Evolutionary conservation across 2,113 vertebrate species (phyloP), one percentile per base, ranked within the genome.

Genomic region (Hippolais icterina): DNA sequence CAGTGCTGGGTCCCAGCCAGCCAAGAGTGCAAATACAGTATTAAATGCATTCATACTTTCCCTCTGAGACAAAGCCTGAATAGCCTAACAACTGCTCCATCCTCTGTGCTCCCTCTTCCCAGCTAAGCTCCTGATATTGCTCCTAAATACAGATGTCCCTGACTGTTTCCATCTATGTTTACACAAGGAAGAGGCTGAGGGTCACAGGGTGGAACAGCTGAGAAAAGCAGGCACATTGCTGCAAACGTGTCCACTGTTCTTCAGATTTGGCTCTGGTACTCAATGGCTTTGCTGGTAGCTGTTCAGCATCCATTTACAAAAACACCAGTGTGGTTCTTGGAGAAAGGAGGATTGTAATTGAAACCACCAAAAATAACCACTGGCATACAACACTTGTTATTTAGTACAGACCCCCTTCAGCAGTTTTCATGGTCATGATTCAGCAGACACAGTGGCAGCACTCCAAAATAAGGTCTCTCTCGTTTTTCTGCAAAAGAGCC

Each of bases 301-400:
- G 86, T 59, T 94, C 50, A 53, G 95, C 90, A 95, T 96, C 85
- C 91, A 83, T 87, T 97, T 97, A 96, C 52, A 71, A 70, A 95
- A 95, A 96, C 66, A 89, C 63, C 69, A 77, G 33, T 59, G 96
- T 0, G 89, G 97, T 94, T 90, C 65, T 89, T 44, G 9, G 90
- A 84, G 94, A 97, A 93, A 89, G 88, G 22, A 97, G 70, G 89
- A 78, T 79, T 98, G 90, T 97, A 98, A 98, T 98, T 88, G 88
- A 97, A 97, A 96, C 85, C 87, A 96, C 95, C 90, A 44, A 96
- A 98, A 98, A 98, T 98, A 98, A 95, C 97, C 68, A 79, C 29
- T 98, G 98, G 98, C 97, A 98, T 90, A 92, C 6, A 35, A 97
- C 87, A 96, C 92, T 95, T 85, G 37, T 72, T 83, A 97, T 97